phyloP scores from a whole-genome alignment of 2,888 invertebrate genomes.

The Standfussiana lucernea region DNA sequence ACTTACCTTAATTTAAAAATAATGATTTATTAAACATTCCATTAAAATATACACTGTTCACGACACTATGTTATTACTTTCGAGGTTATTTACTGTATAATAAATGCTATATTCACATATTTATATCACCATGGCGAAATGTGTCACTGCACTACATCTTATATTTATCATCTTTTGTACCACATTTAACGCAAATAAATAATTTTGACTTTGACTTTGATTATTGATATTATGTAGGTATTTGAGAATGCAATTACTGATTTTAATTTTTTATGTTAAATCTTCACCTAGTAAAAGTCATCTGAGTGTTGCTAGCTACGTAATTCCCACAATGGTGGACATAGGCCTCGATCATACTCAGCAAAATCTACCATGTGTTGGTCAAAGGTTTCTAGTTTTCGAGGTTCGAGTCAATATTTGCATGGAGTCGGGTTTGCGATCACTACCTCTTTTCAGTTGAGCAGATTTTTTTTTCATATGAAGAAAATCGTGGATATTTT shows the following conservation, averaged over 20 bases:
- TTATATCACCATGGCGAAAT: not conserved
- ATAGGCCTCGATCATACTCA: not conserved
- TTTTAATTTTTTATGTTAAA: not conserved
- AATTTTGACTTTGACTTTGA: too few relatives aligned
- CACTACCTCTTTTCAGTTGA: not conserved
- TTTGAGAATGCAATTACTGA: not conserved
- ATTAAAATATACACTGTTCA: slow-evolving; percentile 19
- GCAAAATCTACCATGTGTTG: not conserved
- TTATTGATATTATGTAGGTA: not conserved
- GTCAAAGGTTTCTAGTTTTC: not conserved
- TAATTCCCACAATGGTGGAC: not conserved
- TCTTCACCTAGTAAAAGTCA: not conserved
- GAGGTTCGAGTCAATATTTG: not conserved
- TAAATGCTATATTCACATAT: slow-evolving; percentile 20
- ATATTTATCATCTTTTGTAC: too few relatives aligned
- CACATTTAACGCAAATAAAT: too few relatives aligned
- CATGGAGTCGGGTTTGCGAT: not conserved
- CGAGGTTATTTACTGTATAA: not conserved
- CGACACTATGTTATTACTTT: not conserved
- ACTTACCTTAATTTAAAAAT: not conserved
- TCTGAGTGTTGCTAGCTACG: not conserved
- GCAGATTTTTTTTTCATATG: not conserved
- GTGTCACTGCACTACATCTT: too few relatives aligned
- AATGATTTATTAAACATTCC: slow-evolving; percentile 1
- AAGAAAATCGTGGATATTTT: not conserved